These are phyloP conservation scores for Premnoplex brunnescens DNA, from an alignment of 2,797 vertebrate genomes.

Conservation along the genomic window DNA sequence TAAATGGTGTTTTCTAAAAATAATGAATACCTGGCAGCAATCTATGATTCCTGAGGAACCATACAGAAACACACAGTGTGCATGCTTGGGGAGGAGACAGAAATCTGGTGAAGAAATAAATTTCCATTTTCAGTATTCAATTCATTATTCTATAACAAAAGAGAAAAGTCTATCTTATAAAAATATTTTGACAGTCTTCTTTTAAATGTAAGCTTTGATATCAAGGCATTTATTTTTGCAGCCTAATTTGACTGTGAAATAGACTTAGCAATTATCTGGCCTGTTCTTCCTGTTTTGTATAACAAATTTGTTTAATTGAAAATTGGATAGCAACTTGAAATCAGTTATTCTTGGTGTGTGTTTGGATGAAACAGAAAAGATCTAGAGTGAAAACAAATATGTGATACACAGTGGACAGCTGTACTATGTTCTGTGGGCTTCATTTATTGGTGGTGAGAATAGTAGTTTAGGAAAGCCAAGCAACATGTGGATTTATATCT, in stretches of 20 bases:
- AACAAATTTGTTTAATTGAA: slow-evolving; percentile 25
- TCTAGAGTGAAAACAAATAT: not conserved
- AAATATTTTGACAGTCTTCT: slow-evolving; percentile 22
- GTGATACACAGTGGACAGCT: not conserved
- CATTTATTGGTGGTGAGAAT: not conserved
- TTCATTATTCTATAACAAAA: not conserved
- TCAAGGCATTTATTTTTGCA: slow-evolving; percentile 32
- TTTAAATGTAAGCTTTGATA: slow-evolving; percentile 32
- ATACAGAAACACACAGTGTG: not conserved
- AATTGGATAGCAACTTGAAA: not conserved
- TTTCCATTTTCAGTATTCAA: not conserved
- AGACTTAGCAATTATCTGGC: slow-evolving; percentile 28
- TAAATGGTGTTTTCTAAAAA: not conserved
- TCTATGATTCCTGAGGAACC: not conserved
- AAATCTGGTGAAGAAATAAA: not conserved
- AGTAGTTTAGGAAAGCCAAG: not conserved
- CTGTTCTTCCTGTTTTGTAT: not conserved
- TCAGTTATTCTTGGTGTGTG: not conserved
- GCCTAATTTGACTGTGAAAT: slow-evolving; percentile 25
- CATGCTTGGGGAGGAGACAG: not conserved
- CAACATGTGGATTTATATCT: not conserved
- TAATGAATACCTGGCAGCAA: not conserved
- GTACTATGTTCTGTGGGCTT: not conserved
- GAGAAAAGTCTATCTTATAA: not conserved
- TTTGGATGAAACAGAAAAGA: not conserved